Percentiles rank a stretch among this genome's conserved stretches.
These are phyloP conservation scores for Drosophila littoralis DNA, from an alignment of 1,140 invertebrate species.

Conservation along the genomic window DNA sequence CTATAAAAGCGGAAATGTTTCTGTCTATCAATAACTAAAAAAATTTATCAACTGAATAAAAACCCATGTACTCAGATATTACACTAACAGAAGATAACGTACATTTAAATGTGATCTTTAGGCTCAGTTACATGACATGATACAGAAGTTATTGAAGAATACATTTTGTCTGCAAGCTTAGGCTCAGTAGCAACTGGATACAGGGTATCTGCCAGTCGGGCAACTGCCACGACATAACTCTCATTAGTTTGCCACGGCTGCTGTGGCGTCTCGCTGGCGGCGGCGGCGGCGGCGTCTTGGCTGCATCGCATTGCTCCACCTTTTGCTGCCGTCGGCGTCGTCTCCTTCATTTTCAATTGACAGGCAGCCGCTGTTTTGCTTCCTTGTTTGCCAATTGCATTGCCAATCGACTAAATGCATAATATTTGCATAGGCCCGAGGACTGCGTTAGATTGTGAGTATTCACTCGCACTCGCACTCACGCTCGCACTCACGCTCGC, in stretches of 20 bases:
- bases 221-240: neutral
- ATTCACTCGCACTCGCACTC: conserved; percentile 38
- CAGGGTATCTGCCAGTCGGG: neutral
- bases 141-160: no score
- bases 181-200: no score
- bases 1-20: no score
- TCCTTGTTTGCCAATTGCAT: conserved; percentile 76
- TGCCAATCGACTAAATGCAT: conserved; percentile 56
- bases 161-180: no score
- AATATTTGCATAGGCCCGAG: conserved; percentile 60
- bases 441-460: conserved; percentile 19
- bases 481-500: conserved; percentile 36
- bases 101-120: no score
- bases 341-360: conserved; percentile 67
- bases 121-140: no score
- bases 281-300: conserved; percentile 26
- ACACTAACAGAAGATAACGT: no score
- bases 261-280: conserved; percentile 44
- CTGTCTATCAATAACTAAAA: no score
- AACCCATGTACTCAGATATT: no score
- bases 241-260: neutral
- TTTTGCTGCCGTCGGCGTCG: conserved; percentile 47
- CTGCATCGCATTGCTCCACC: conserved; percentile 40
- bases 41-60: no score
- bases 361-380: conserved; percentile 49